Conservation (phyloP, 2,888 invertebrate genomes). For the Lasiommata megera region DNA sequence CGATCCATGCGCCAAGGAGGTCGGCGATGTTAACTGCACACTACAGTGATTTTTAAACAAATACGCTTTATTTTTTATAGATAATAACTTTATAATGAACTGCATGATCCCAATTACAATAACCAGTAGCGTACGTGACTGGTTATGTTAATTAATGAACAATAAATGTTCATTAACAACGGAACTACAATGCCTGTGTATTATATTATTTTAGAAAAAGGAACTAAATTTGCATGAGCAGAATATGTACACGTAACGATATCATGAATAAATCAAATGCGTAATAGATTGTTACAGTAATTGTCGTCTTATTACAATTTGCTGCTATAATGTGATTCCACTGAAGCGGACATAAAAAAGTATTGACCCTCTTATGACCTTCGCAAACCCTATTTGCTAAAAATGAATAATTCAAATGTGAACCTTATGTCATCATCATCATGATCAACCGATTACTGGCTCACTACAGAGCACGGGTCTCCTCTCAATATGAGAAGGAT, state of each 20-base stretch:
- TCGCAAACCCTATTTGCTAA: too few species aligned
- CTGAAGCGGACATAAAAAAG: too few species aligned
- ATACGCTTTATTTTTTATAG: neutral
- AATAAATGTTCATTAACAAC: neutral
- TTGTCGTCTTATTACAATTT: neutral
- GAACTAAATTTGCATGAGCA: neutral
- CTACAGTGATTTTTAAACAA: neutral
- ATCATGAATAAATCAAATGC: too few species aligned
- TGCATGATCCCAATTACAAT: neutral
- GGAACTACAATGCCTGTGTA: neutral
- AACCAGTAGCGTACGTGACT: neutral
- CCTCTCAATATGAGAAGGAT: too few species aligned
- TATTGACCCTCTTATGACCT: too few species aligned
- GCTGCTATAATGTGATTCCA: neutral
- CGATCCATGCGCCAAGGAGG: too few species aligned
- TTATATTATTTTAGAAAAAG: neutral
- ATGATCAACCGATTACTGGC: too few species aligned
- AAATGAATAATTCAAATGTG: too few species aligned
- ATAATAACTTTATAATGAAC: neutral
- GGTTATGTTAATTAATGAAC: neutral
- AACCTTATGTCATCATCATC: too few species aligned
- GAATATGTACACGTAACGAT: neutral
- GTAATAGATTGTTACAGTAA: neutral
- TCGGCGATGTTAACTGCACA: too few species aligned
- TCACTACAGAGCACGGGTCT: too few species aligned